phyloP scores from a whole-genome alignment of 2,888 invertebrate species.

The Zonitis immaculata region DNA sequence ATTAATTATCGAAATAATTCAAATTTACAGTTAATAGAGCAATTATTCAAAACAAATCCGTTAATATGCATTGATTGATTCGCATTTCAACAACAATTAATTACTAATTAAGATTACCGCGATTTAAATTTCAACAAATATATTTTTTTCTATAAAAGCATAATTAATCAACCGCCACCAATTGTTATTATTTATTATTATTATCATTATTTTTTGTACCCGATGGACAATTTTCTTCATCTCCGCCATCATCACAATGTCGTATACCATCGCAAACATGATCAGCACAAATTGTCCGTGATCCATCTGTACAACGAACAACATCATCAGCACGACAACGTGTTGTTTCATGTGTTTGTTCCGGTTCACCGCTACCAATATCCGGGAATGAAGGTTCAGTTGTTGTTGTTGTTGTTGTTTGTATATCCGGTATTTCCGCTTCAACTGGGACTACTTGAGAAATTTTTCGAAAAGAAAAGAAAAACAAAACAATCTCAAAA shows the following conservation, averaged over 20 bases:
- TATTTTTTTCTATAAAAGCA: too few species aligned
- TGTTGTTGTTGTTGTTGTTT: constrained; percentile 17
- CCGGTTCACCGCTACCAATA: constrained; percentile 29
- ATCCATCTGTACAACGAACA: constrained; percentile 51
- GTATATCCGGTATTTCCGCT: constrained; percentile 5
- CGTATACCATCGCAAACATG: constrained; percentile 59
- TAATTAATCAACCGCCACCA: constrained; percentile 4
- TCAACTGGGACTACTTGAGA: constrained; percentile 4
- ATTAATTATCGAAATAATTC: not conserved
- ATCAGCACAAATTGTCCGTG: constrained; percentile 53
- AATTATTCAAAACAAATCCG: not conserved
- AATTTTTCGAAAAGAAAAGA: not conserved
- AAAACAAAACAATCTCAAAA: too few species aligned
- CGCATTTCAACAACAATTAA: not conserved
- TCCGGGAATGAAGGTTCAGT: constrained; percentile 4
- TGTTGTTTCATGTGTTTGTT: constrained; percentile 17
- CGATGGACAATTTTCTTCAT: constrained; percentile 59
- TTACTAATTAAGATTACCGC: not conserved
- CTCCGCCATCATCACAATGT: constrained; percentile 65
- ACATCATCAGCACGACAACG: constrained; percentile 54
- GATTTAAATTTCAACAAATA: not conserved
- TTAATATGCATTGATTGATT: not conserved
- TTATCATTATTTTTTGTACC: too few species aligned
- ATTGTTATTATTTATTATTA: too few species aligned
- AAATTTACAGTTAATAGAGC: not conserved